Evolutionary conservation across 1,140 invertebrate species (phyloP).

Genomic region (Lucilia cuprina): DNA sequence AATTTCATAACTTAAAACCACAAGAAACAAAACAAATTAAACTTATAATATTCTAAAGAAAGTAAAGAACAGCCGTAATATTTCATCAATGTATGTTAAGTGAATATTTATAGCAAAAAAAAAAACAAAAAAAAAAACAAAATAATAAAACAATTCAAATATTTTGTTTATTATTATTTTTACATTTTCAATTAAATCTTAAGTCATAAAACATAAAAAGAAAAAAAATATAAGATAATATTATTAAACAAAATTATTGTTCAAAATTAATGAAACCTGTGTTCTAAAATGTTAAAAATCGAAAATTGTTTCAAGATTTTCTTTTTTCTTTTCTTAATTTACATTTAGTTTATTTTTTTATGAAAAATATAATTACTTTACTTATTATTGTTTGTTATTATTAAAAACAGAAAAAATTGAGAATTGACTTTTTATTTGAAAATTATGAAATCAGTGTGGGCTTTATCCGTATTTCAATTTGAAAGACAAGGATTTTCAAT

Average conservation of each 20-base stretch:
- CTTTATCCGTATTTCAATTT: no score
- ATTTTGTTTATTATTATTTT: not conserved
- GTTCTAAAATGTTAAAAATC: not conserved
- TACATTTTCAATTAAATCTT: not conserved
- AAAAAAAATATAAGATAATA: not conserved
- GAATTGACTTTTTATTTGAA: not conserved
- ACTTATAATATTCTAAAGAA: not conserved
- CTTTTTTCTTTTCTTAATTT: not conserved
- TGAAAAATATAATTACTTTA: not conserved
- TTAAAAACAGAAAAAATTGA: not conserved
- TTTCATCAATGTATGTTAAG: conserved; percentile 6
- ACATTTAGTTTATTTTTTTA: not conserved
- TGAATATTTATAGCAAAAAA: not conserved
- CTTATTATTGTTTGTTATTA: conserved; percentile 10
- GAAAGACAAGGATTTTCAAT: no score
- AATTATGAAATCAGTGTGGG: not conserved
- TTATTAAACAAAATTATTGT: not conserved
- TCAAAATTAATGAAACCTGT: not conserved
- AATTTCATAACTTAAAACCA: not conserved
- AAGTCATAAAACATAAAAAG: not conserved
- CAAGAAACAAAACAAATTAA: not conserved
- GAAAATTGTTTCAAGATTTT: not conserved
- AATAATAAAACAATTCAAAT: not conserved
- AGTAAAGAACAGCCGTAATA: not conserved
- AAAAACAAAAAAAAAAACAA: no score